A percentile compares a stretch with the other conserved stretches of the same genome.
phyloP scores from a whole-genome alignment of 2,113 vertebrate genomes.

The Spheniscus mendiculus region DNA sequence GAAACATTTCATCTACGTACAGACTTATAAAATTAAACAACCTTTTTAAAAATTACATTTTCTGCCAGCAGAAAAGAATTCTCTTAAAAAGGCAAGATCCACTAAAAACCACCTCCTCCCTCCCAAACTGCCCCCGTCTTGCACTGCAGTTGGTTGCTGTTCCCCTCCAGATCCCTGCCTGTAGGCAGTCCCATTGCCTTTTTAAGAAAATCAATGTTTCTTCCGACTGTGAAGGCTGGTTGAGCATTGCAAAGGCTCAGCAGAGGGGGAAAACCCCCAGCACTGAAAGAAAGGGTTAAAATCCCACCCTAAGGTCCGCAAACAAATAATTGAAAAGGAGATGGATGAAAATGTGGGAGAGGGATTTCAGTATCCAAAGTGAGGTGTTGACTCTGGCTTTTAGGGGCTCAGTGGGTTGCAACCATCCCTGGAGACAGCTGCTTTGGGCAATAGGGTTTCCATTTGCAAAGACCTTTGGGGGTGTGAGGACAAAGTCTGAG shows the following conservation, averaged over 20 bases:
- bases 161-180: not conserved
- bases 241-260: not conserved
- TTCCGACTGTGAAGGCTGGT: not conserved
- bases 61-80: slow-evolving; percentile 66
- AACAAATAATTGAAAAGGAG: not conserved
- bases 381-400: not conserved
- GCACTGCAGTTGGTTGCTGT: not conserved
- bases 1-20: not conserved
- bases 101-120: not conserved
- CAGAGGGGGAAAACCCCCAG: not conserved
- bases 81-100: slow-evolving; percentile 31
- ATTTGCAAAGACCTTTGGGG: not conserved
- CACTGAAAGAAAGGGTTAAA: not conserved
- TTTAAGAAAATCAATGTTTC: not conserved
- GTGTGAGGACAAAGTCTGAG: not conserved
- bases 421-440: not conserved
- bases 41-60: not conserved
- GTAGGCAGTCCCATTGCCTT: not conserved
- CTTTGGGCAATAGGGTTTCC: not conserved
- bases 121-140: not conserved
- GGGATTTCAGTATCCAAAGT: not conserved
- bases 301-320: not conserved
- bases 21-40: slow-evolving; percentile 36
- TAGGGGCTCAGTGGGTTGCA: not conserved
- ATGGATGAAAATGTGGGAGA: not conserved